These are phyloP conservation scores for Sterna hirundo DNA, from an alignment of 2,113 vertebrate species.

Conservation along the genomic window DNA sequence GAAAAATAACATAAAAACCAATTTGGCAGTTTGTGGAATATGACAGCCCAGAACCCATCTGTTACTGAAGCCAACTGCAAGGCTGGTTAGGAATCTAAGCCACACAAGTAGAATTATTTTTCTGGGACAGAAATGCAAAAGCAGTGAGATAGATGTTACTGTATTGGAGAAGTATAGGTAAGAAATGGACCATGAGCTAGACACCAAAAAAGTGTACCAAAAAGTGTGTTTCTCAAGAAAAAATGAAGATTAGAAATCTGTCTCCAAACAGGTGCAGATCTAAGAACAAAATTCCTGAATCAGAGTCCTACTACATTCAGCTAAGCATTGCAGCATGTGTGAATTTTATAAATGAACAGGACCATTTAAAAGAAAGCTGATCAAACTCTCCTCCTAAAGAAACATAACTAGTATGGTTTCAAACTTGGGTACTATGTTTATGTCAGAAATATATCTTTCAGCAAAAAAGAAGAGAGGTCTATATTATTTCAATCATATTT, in stretches of 20 bases:
- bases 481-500: neutral
- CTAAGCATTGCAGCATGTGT: neutral
- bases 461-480: neutral
- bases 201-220: neutral
- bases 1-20: neutral
- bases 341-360: neutral
- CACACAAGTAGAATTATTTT: neutral
- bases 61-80: constrained; percentile 6
- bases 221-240: neutral
- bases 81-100: neutral
- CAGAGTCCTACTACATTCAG: neutral
- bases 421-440: neutral
- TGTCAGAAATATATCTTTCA: neutral
- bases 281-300: neutral
- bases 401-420: neutral
- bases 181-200: neutral
- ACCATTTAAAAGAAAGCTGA: neutral
- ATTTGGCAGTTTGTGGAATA: neutral
- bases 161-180: neutral
- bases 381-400: neutral
- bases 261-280: neutral
- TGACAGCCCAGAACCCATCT: constrained; percentile 23
- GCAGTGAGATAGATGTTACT: neutral
- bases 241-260: neutral
- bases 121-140: neutral